Percentiles rank a stretch among this genome's conserved stretches.
Conservation (phyloP, 2,113 vertebrate genomes). For the Oreochromis spilurus region DNA sequence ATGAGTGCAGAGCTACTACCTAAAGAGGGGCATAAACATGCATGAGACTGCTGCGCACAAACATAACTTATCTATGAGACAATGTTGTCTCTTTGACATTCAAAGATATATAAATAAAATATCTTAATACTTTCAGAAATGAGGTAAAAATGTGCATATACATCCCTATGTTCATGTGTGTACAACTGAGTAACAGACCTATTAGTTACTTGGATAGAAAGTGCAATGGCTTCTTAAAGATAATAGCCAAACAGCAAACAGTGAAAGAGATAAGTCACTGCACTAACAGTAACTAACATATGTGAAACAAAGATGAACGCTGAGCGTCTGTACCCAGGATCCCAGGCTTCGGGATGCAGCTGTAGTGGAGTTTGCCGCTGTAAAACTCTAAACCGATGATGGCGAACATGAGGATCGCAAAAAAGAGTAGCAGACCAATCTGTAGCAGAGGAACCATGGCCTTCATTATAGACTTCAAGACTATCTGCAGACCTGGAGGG, state of each 20-base stretch:
- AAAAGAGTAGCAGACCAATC: conserved; percentile 95
- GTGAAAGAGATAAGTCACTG: not conserved
- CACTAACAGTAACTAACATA: not conserved
- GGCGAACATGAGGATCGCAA: conserved; percentile 98
- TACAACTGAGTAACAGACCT: not conserved
- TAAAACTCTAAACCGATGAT: conserved; percentile 99
- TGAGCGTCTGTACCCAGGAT: conserved; percentile 37
- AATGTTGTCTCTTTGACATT: not conserved
- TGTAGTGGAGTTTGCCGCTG: conserved; percentile 89
- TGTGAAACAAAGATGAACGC: not conserved
- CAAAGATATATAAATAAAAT: not conserved
- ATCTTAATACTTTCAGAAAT: not conserved
- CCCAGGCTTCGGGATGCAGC: conserved; percentile 73
- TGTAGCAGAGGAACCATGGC: conserved; percentile 98
- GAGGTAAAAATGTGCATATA: not conserved
- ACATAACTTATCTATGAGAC: not conserved
- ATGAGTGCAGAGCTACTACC: not conserved
- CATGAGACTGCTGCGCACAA: not conserved
- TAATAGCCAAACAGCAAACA: not conserved
- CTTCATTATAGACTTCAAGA: conserved; percentile 99
- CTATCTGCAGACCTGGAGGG: conserved; percentile 89
- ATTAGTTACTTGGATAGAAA: not conserved
- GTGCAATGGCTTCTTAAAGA: not conserved
- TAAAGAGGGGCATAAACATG: not conserved
- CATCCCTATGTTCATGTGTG: not conserved